Conservation (phyloP, 1,140 invertebrate genomes). For the Trissolcus basalis region DNA sequence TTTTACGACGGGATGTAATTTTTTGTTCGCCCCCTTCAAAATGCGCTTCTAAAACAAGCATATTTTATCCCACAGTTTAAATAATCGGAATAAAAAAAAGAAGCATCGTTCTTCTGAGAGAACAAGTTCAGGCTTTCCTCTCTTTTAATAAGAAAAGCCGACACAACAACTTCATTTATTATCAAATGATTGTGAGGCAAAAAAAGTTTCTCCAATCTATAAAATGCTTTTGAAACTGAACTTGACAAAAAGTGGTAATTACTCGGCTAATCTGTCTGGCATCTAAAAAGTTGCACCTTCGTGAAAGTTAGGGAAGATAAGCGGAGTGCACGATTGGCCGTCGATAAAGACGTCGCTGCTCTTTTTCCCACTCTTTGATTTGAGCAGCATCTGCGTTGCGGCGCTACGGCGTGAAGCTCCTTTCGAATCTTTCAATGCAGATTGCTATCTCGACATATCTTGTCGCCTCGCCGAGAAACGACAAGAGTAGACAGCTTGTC, state of each 20-base stretch:
- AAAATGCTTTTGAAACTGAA: constrained; percentile 25
- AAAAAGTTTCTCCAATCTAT: constrained; percentile 17
- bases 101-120: too few species aligned
- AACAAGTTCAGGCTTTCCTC: constrained; percentile 11
- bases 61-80: too few species aligned
- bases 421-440: constrained; percentile 52
- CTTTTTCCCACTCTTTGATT: constrained; percentile 47
- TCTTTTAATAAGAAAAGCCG: constrained; percentile 18
- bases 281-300: constrained; percentile 42
- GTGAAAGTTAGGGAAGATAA: constrained; percentile 44
- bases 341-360: constrained; percentile 61
- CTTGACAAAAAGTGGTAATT: constrained; percentile 48
- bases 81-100: too few species aligned
- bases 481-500: constrained; percentile 55
- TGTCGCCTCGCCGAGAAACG: constrained; percentile 43
- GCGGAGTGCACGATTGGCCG: constrained; percentile 37
- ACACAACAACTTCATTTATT: constrained; percentile 24
- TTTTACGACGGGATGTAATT: too few species aligned
- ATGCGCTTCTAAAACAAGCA: too few species aligned
- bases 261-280: constrained; percentile 23
- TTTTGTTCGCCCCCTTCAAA: not conserved
- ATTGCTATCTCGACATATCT: constrained; percentile 56
- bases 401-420: constrained; percentile 34
- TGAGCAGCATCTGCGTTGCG: constrained; percentile 19
- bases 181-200: constrained; percentile 25